Evolutionary conservation across 2,888 invertebrate species (phyloP).

Genomic region (Platypus cylindrus): DNA sequence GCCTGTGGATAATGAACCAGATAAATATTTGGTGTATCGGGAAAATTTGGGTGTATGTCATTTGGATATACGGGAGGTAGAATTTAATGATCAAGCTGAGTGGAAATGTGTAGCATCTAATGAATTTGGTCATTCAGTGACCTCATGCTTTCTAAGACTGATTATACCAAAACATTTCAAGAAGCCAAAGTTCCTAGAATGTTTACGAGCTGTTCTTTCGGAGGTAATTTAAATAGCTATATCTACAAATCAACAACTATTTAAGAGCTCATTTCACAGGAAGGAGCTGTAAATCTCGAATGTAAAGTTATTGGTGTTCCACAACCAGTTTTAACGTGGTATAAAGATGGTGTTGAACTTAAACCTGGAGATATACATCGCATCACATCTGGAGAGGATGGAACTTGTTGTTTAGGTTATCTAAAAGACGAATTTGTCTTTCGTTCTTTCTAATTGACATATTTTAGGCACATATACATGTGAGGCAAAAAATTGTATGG

Average conservation of each 20-base stretch:
- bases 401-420: slow-evolving; percentile 13
- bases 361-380: slow-evolving; percentile 86
- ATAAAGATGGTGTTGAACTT: slow-evolving; percentile 78
- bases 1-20: slow-evolving; percentile 50
- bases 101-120: slow-evolving; percentile 87
- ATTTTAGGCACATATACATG: slow-evolving; percentile 76
- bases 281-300: slow-evolving; percentile 78
- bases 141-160: slow-evolving; percentile 74
- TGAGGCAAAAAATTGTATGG: slow-evolving; percentile 86
- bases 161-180: slow-evolving; percentile 80
- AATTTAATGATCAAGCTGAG: slow-evolving; percentile 77
- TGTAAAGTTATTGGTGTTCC: slow-evolving; percentile 89
- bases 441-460: neutral
- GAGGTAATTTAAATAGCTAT: slow-evolving; percentile 32
- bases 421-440: neutral
- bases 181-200: slow-evolving; percentile 77
- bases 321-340: slow-evolving; percentile 83
- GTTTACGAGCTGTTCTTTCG: slow-evolving; percentile 69
- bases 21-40: slow-evolving; percentile 53
- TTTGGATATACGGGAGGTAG: slow-evolving; percentile 59
- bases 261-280: slow-evolving; percentile 34
- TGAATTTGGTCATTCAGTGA: slow-evolving; percentile 79
- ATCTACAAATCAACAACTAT: neutral
- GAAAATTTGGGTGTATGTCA: slow-evolving; percentile 61
- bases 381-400: slow-evolving; percentile 69